Percentiles rank a stretch among this genome's conserved stretches.
These are phyloP conservation scores for Drosophila bocqueti DNA, from an alignment of 1,140 invertebrate genomes.

Conservation along the genomic window DNA sequence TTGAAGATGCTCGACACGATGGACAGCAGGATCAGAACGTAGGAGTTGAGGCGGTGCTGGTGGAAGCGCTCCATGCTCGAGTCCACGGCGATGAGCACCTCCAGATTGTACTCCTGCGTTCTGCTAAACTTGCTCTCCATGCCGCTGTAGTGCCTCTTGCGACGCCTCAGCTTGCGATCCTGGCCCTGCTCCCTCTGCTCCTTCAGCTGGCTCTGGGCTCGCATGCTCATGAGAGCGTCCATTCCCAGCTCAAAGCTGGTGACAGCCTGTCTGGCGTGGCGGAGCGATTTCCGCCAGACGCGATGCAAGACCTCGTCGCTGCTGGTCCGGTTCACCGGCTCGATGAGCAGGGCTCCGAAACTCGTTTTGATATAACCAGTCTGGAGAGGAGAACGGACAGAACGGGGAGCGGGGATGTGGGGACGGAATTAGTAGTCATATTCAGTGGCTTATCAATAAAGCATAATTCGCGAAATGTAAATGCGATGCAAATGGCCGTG, in stretches of 20 bases:
- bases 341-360: slow-evolving; percentile 88
- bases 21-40: slow-evolving; percentile 92
- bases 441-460: slow-evolving; percentile 71
- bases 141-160: slow-evolving; percentile 82
- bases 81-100: slow-evolving; percentile 93
- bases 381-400: slow-evolving; percentile 81
- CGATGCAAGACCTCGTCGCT: slow-evolving; percentile 76
- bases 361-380: slow-evolving; percentile 89
- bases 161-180: slow-evolving; percentile 43
- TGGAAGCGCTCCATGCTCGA: slow-evolving; percentile 92
- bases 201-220: slow-evolving; percentile 15
- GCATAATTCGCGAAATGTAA: slow-evolving; percentile 69
- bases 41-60: slow-evolving; percentile 86
- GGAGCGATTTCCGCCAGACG: slow-evolving; percentile 75
- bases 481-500: slow-evolving; percentile 60
- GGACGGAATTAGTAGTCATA: slow-evolving; percentile 70
- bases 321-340: slow-evolving; percentile 86
- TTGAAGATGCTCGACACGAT: slow-evolving; percentile 92
- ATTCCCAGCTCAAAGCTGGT: slow-evolving; percentile 70
- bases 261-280: slow-evolving; percentile 80
- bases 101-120: slow-evolving; percentile 89
- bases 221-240: slow-evolving; percentile 48
- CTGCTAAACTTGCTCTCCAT: slow-evolving; percentile 23
- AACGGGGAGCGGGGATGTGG: slow-evolving; percentile 6
- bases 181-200: slow-evolving; percentile 7